phyloP scores from a whole-genome alignment of 2,888 invertebrate species.

The Leucophenga montana region DNA sequence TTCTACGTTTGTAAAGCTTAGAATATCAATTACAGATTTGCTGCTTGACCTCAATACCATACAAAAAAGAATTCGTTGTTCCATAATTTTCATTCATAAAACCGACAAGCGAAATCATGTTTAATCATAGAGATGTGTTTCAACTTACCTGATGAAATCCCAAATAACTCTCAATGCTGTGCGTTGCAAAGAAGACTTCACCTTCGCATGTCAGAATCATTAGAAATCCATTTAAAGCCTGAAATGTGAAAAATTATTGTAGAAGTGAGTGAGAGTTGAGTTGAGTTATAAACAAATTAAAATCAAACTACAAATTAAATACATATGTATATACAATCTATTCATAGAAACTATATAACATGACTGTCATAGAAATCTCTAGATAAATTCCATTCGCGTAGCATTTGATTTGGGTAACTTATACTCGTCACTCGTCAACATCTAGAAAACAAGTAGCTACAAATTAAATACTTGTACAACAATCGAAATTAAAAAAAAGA shows the following conservation, averaged over 20 bases:
- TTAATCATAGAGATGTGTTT: constrained; percentile 47
- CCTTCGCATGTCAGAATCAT: constrained; percentile 99
- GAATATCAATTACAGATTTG: not conserved
- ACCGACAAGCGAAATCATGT: constrained; percentile 54
- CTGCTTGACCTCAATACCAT: not conserved
- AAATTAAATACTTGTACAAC: constrained; percentile 26
- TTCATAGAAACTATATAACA: not conserved
- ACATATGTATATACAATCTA: constrained; percentile 5
- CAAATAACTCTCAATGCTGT: constrained; percentile 99
- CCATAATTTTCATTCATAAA: constrained; percentile 44
- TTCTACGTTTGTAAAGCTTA: not conserved
- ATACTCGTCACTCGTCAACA: constrained; percentile 7
- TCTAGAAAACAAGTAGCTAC: constrained; percentile 33
- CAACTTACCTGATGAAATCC: constrained; percentile 98
- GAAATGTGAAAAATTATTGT: constrained; percentile 52
- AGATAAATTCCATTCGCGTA: too few relatives aligned
- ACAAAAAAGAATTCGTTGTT: constrained; percentile 6
- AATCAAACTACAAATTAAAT: constrained; percentile 64
- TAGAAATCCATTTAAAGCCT: constrained; percentile 99
- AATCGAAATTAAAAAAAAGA: constrained; percentile 38
- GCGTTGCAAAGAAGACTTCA: constrained; percentile 99
- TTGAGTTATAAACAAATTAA: constrained; percentile 47
- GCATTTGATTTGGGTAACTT: constrained; percentile 35
- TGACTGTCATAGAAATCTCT: constrained; percentile 12
- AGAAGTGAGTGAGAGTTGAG: constrained; percentile 3